Evolutionary conservation across 2,113 vertebrate species (phyloP), one percentile per base, ranked within the genome.

Genomic region (Shinisaurus crocodilurus): DNA sequence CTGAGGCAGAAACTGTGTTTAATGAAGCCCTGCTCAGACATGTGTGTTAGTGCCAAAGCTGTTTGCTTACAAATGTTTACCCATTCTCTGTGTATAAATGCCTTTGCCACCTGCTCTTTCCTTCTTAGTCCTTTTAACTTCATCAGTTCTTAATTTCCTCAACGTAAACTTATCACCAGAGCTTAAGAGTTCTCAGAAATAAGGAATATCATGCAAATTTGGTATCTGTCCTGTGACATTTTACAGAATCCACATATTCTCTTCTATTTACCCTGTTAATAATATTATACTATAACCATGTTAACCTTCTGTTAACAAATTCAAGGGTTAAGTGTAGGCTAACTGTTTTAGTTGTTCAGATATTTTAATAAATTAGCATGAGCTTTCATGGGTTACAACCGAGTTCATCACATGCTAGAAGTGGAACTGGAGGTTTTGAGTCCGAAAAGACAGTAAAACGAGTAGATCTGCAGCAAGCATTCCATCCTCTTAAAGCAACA

Each of bases 1-100:
- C 93, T 96, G 95, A 96, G 94, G 95, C 96, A 96, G 95, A 96
- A 96, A 94, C 91, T 82, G 95, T 94, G 83, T 94, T 96, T 95
- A 96, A 96, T 95, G 93, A 96, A 96, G 93, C 83, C 89, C 80
- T 54, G 34, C 94, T 94, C 86, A 90, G 93, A 81, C 93, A 92
- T 87, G 82, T 37, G 82, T 16, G 1, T 63, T 93, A 90, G 93
- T 92, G 94, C 93, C 92, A 93, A 88, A 89, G 92, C 93, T 93
- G 93, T 95, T 95, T 95, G 95, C 92, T 25, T 76, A 95, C 89
- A 94, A 97, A 96, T 92, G 95, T 95, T 95, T 93, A 92, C 92
- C 79, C 91, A 92, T 67, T 76, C 80, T 94, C 93, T 90, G 60
- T 32, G 76, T 82, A 90, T 88, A 93, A 94, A 92, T 75, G 23